phyloP scores from a whole-genome alignment of 2,113 vertebrate genomes.

The Syrrhaptes paradoxus region DNA sequence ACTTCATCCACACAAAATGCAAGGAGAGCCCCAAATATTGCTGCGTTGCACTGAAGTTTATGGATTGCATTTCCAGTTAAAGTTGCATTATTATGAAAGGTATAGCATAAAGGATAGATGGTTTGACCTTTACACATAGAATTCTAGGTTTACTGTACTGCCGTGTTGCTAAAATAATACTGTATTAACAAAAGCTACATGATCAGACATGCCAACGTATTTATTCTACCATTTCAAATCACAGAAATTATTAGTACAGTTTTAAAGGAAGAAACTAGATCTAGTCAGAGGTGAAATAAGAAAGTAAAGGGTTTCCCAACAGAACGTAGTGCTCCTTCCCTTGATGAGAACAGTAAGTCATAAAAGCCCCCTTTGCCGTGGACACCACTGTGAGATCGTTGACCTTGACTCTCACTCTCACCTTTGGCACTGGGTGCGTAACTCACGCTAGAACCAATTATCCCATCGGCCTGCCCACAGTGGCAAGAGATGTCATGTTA shows the following conservation, averaged over 20 bases:
- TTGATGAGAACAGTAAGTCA: neutral
- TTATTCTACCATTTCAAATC: neutral
- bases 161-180: neutral
- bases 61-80: neutral
- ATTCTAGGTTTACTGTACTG: neutral
- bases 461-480: neutral
- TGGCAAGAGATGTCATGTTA: neutral
- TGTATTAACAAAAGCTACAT: accelerated
- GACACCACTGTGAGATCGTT: neutral
- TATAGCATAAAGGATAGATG: neutral
- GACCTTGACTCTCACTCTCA: constrained; percentile 11
- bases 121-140: accelerated
- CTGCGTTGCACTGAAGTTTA: neutral
- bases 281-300: neutral
- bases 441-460: neutral
- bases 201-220: neutral
- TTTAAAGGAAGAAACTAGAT: neutral
- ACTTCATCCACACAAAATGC: neutral
- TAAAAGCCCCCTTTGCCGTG: neutral
- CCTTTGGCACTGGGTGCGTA: neutral
- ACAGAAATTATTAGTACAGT: neutral
- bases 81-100: neutral
- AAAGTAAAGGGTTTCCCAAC: neutral
- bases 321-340: neutral
- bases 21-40: neutral